phyloP scores from a whole-genome alignment of 2,113 vertebrate species.

The Argyrosomus japonicus region DNA sequence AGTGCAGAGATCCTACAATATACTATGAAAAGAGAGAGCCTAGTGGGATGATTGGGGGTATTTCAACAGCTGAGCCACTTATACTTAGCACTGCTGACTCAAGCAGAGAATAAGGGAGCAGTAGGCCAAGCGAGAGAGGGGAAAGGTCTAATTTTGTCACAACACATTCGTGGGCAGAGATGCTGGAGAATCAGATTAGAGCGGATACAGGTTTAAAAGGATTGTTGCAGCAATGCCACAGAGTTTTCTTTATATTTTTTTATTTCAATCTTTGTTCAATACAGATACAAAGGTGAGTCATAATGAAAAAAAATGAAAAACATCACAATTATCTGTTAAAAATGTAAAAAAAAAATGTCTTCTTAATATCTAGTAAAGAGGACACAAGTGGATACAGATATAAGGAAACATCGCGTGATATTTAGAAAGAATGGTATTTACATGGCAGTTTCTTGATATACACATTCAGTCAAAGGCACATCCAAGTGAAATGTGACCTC shows the following conservation, averaged over 20 bases:
- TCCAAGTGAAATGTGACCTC: constrained; percentile 70
- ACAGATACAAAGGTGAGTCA: constrained; percentile 70
- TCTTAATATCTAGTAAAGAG: constrained; percentile 13
- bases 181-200: neutral
- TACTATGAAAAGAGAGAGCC: constrained; percentile 31
- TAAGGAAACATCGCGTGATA: constrained; percentile 37
- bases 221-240: neutral
- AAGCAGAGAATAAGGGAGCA: constrained; percentile 39
- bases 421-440: constrained; percentile 57
- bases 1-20: neutral
- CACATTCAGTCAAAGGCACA: constrained; percentile 76
- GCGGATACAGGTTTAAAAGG: constrained; percentile 1
- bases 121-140: constrained; percentile 33
- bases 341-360: constrained; percentile 69
- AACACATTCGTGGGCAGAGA: neutral
- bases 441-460: constrained; percentile 61
- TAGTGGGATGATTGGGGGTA: constrained; percentile 39
- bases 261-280: constrained; percentile 62
- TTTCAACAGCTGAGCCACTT: constrained; percentile 58
- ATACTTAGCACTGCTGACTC: constrained; percentile 67
- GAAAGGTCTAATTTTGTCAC: constrained; percentile 23
- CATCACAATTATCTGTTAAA: constrained; percentile 46
- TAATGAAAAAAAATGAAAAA: constrained; percentile 60
- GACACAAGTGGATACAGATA: constrained; percentile 29
- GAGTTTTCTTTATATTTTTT: constrained; percentile 15